Evolutionary conservation across 2,888 invertebrate species (phyloP).

Genomic region (Lepidonotus clava): DNA sequence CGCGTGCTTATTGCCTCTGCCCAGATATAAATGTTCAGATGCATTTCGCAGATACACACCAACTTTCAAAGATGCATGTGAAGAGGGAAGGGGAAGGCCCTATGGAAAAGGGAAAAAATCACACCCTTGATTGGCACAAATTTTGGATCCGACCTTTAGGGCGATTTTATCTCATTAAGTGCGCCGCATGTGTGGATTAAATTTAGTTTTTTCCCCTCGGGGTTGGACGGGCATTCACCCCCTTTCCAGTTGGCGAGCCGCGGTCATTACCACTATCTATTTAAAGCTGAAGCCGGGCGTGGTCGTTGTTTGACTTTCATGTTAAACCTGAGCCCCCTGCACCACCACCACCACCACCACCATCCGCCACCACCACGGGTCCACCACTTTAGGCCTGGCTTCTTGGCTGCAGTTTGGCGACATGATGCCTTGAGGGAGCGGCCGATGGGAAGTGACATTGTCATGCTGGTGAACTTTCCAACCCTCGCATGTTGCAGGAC

Average conservation of each 20-base stretch:
- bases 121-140: not conserved
- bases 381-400: constrained; percentile 46
- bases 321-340: constrained; percentile 20
- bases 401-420: constrained; percentile 47
- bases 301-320: constrained; percentile 46
- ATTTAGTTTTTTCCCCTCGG: not conserved
- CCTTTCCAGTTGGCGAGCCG: not conserved
- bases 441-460: constrained; percentile 40
- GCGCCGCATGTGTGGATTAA: not conserved
- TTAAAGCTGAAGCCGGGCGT: constrained; percentile 29
- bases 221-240: not conserved
- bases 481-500: constrained; percentile 15
- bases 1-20: constrained; percentile 21
- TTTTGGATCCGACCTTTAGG: not conserved
- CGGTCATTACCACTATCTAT: constrained; percentile 16
- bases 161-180: not conserved
- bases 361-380: too few species aligned
- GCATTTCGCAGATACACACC: constrained; percentile 20
- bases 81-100: not conserved
- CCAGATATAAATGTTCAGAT: constrained; percentile 26
- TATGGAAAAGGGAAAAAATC: constrained; percentile 1
- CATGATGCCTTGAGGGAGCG: constrained; percentile 11
- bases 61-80: not conserved
- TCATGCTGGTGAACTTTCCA: constrained; percentile 31
- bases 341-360: constrained; percentile 1